Base-by-base conservation (phyloP, 2,888 invertebrate genomes). In the Zaprionus obscuricornis region DNA sequence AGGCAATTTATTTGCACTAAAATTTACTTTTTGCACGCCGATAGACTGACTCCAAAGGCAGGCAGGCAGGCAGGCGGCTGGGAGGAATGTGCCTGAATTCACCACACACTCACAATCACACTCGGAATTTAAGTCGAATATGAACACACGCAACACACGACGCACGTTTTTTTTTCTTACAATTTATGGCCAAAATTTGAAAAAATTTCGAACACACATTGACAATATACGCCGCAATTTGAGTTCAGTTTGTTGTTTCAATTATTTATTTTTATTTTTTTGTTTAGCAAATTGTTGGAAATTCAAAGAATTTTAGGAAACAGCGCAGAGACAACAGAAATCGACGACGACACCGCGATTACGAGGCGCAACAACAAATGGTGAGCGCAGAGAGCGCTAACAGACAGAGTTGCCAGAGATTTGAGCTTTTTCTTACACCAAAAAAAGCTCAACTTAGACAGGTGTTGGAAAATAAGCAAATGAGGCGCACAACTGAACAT, bases 1-100 rank as follows among this genome's bases (percentile, higher is more conserved):
- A 31, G 17, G 57, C 82, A 84, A 84, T 86, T 78, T 87, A 87
- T 85, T 79, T 85, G 86, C 87, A 77, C 76, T 66, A 78, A 85
- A 85, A 81, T 85, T 78, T 86, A 65, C 77, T 74, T 85, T 82
- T 81, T 71, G 79, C 84, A 75, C 78, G 74, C 69, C 60, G 70
- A 52, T 55, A 37, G 36, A 49, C 34, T 27, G 37, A 11, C 26
- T 42, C 16, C 16, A 22, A 10, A 16, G 40, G 27, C 47, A 52
- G 34, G 27, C 36, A 11, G 42, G 27, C 31, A 42, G 34, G 20
- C 1, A 39, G 26, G 49, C 22, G 29, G 24, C 8, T 17, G 43
- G 11, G 27, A 50, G 52, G 42, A 52, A 60, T 59, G 63, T 46
- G 42, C 27, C 39, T 42, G 49, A 83, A 86, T 83, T 86, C 81